These are phyloP conservation scores for Pseudomyrmex pallidus DNA, from an alignment of 1,140 invertebrate genomes.

Conservation along the genomic window DNA sequence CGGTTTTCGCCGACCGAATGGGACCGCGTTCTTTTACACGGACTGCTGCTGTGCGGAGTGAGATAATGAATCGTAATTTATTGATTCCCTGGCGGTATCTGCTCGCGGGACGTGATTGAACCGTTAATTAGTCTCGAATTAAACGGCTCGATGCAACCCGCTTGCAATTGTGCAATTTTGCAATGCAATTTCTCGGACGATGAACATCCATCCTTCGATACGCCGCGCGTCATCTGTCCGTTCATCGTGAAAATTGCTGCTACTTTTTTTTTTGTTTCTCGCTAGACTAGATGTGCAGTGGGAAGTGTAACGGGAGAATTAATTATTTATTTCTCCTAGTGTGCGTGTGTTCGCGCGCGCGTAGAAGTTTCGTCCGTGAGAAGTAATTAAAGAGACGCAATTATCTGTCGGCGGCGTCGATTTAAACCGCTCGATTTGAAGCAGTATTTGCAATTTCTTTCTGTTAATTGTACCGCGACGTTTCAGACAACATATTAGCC, in stretches of 20 bases:
- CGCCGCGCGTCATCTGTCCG: constrained; percentile 28
- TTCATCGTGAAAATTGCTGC: constrained; percentile 44
- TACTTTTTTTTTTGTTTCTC: constrained; percentile 44
- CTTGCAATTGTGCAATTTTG: constrained; percentile 52
- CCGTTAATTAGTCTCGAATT: constrained; percentile 56
- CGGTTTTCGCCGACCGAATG: constrained; percentile 35
- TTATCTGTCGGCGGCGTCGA: constrained; percentile 28
- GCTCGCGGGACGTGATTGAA: constrained; percentile 45
- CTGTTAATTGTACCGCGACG: neutral
- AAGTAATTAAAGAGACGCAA: constrained; percentile 31
- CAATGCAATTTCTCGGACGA: constrained; percentile 49
- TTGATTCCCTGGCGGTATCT: constrained; percentile 31
- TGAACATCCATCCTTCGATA: constrained; percentile 47
- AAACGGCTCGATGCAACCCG: constrained; percentile 37
- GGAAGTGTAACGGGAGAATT: constrained; percentile 12
- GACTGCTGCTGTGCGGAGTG: constrained; percentile 16
- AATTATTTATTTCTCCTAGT: constrained; percentile 46
- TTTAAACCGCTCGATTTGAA: constrained; percentile 30
- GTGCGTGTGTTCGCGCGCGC: too few relatives aligned
- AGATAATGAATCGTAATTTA: constrained; percentile 55
- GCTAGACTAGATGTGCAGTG: constrained; percentile 3
- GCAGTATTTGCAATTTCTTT: neutral
- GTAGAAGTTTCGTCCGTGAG: constrained; percentile 11
- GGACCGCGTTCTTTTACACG: constrained; percentile 40
- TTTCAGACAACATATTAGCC: neutral